Evolutionary conservation across 1,140 invertebrate species (phyloP), one percentile per base, ranked within the genome.

Genomic region (Magallana angulata): DNA sequence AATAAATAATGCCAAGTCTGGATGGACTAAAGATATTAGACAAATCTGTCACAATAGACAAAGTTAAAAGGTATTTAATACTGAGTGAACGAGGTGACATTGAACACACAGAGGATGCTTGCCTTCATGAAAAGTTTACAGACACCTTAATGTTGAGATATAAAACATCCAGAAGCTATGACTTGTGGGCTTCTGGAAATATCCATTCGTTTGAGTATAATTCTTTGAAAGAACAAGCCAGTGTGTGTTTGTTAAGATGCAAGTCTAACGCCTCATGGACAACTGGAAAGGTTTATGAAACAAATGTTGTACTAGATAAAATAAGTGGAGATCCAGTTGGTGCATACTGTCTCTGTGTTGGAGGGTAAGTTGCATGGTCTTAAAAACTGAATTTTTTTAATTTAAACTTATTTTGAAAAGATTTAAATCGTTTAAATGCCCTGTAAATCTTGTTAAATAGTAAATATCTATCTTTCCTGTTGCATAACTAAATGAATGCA

Each of bases 1-100:
- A 62, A 62, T 62, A 62, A 62, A 62, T 62, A 62, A 62, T 62
- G 60, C 60, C 11, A 62, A 62, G 18, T 62, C 60, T 62, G 60
- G 60, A 16, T 62, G 60, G 60, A 62, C 60, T 62, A 62, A 62
- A 62, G 60, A 9, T 16, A 62, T 62, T 16, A 62, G 60, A 62
- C 60, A 62, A 62, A 62, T 62, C 60, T 14, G 60, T 62, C 60
- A 62, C 60, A 62, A 62, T 62, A 16, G 60, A 62, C 14, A 62
- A 62, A 62, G 60, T 62, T 16, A 62, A 62, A 62, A 62, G 14
- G 14, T 62, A 62, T 62, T 62, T 62, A 6, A 62, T 62, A 14
- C 60, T 14, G 14, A 62, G 60, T 16, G 60, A 62, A 62, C 60
- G 14, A n/a, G 60, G 60, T 62, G 60, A 48, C 36, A 48, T 62